Evolutionary conservation across 37 sponge, comb jelly and placozoan species (phyloP).

Genomic region (Chondrosia reniformis): DNA sequence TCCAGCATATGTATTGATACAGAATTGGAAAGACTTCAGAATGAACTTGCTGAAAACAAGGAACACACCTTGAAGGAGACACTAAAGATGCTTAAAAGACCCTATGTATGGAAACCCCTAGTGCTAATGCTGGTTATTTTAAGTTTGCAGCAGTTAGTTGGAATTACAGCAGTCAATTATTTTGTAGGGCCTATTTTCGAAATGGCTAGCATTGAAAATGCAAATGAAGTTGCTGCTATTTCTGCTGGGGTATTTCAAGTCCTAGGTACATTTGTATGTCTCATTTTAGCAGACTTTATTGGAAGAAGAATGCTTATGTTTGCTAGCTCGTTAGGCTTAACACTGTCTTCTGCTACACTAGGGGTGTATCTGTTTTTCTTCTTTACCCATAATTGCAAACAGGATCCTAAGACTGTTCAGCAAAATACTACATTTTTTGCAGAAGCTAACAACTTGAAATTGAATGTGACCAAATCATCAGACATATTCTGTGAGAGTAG

Average conservation of each 20-base stretch:
- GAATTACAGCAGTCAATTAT: constrained; percentile 51
- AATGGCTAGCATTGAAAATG: neutral
- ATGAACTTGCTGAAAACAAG: neutral
- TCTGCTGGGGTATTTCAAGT: constrained; percentile 37
- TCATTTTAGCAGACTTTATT: constrained; percentile 44
- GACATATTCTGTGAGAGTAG: neutral
- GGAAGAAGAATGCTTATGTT: constrained; percentile 54
- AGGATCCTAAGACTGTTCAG: neutral
- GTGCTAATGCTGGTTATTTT: constrained; percentile 30
- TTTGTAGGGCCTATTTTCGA: constrained; percentile 33
- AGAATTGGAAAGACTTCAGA: constrained; percentile 37
- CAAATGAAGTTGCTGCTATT: constrained; percentile 8
- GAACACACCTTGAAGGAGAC: constrained; percentile 9
- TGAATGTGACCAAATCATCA: neutral
- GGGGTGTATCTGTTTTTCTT: constrained; percentile 26
- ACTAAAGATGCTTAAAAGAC: constrained; percentile 20
- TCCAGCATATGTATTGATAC: constrained; percentile 3
- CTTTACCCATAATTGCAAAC: neutral
- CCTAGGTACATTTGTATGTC: constrained; percentile 33
- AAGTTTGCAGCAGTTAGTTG: constrained; percentile 65
- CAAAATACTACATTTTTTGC: neutral
- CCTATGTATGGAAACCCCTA: constrained; percentile 24
- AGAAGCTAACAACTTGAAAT: no score
- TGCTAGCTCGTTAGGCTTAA: constrained; percentile 18
- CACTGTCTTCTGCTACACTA: constrained; percentile 15